Percentiles rank a stretch among this genome's conserved stretches.
Conservation (phyloP, 2,113 vertebrate genomes). For the Sakesphorus luctuosus region DNA sequence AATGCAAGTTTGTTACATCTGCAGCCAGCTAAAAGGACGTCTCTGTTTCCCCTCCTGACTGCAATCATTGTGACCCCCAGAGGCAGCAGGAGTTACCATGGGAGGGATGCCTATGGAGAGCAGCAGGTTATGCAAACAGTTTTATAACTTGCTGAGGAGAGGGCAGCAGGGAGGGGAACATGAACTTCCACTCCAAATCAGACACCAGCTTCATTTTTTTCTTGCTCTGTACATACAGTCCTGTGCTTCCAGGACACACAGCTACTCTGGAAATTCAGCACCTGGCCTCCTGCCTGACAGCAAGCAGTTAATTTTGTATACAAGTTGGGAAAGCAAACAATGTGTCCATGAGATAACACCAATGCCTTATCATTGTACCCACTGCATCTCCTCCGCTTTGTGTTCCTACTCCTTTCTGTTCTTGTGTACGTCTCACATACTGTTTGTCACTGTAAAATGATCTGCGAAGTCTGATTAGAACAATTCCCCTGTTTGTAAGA, state of each 20-base stretch:
- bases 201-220: not conserved
- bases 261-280: not conserved
- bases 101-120: rapidly evolving
- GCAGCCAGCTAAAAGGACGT: not conserved
- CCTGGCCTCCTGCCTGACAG: not conserved
- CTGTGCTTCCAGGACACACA: not conserved
- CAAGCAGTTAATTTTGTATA: not conserved
- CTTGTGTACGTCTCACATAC: not conserved
- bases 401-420: not conserved
- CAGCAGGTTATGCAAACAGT: not conserved
- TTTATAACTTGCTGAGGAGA: not conserved
- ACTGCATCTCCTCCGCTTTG: not conserved
- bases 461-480: not conserved
- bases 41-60: not conserved
- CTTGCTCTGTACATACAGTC: not conserved
- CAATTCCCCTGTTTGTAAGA: not conserved
- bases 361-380: not conserved
- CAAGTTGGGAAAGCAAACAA: not conserved
- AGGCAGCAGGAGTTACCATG: not conserved
- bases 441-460: not conserved
- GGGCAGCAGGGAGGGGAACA: not conserved
- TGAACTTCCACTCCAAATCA: rapidly evolving
- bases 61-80: not conserved
- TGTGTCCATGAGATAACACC: not conserved
- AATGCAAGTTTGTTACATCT: rapidly evolving